Evolutionary conservation across 2,797 vertebrate genomes (phyloP).

Genomic region (Lepus townsendii): DNA sequence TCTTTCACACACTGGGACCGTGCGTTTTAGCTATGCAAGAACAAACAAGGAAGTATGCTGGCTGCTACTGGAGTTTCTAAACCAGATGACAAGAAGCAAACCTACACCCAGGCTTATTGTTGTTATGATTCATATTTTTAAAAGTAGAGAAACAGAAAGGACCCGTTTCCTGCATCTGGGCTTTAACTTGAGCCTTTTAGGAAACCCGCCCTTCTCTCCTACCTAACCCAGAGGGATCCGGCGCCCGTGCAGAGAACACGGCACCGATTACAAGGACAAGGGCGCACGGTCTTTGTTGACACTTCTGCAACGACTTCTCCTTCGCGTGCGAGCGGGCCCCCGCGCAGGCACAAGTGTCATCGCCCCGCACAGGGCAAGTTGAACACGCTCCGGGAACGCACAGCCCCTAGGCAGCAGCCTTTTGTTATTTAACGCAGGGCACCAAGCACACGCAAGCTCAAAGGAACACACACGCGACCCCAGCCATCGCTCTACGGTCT

Average conservation of each 20-base stretch:
- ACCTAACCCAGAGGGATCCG: neutral
- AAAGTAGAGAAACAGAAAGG: neutral
- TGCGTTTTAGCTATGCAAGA: neutral
- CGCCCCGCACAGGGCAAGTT: constrained; percentile 63
- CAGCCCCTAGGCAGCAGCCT: constrained; percentile 63
- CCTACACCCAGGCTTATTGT: neutral
- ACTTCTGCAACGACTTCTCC: constrained; percentile 76
- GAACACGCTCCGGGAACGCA: constrained; percentile 61
- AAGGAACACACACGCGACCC: neutral
- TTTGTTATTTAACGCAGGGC: constrained; percentile 73
- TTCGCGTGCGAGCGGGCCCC: neutral
- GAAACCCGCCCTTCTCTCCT: neutral
- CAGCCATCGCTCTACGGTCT: neutral
- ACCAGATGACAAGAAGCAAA: neutral
- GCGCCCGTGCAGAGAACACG: neutral
- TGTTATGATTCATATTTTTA: too few species aligned
- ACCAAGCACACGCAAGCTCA: constrained; percentile 8
- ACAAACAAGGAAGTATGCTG: constrained; percentile 24
- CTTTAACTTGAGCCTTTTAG: constrained; percentile 50
- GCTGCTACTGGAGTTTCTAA: constrained; percentile 20
- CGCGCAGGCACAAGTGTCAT: neutral
- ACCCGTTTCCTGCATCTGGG: constrained; percentile 1
- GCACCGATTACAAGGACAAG: constrained; percentile 54
- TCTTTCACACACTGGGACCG: constrained; percentile 59
- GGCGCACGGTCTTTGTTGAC: constrained; percentile 73